phyloP scores from a whole-genome alignment of 2,113 vertebrate species.

The Spizaetus ornatus region DNA sequence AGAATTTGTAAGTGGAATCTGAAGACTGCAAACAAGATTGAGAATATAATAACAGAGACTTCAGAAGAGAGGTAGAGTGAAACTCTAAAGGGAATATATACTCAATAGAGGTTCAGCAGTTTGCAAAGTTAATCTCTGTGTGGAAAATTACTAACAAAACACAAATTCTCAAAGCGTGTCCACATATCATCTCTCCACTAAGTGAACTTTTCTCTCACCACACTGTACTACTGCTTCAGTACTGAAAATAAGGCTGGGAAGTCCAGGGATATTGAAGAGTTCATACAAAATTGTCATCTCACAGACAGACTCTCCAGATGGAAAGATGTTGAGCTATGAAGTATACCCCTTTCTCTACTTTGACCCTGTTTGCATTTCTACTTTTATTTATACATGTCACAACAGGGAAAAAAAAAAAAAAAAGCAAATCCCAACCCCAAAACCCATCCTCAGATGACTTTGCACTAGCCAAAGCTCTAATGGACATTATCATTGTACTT shows the following conservation, averaged over 20 bases:
- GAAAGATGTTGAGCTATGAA: not conserved
- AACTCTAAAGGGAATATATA: not conserved
- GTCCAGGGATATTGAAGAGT: not conserved
- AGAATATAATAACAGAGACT: not conserved
- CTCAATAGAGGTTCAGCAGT: not conserved
- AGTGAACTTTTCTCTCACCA: not conserved
- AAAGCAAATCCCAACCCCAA: not conserved
- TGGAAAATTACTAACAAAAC: not conserved
- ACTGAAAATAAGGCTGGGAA: not conserved
- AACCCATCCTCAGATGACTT: not conserved
- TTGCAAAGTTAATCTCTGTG: not conserved
- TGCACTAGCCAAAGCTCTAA: not conserved
- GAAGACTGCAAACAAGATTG: not conserved
- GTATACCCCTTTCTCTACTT: not conserved
- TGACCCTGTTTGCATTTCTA: not conserved
- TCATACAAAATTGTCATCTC: not conserved
- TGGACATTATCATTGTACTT: not conserved
- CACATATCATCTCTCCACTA: not conserved
- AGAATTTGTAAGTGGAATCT: not conserved
- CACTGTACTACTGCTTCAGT: not conserved
- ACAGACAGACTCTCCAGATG: not conserved
- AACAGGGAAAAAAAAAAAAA: not conserved
- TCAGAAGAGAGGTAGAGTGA: not conserved
- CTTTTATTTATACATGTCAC: not conserved
- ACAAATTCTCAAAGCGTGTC: not conserved